Base-by-base conservation (phyloP, 2,888 invertebrate species). In the Orchesella flavescens region DNA sequence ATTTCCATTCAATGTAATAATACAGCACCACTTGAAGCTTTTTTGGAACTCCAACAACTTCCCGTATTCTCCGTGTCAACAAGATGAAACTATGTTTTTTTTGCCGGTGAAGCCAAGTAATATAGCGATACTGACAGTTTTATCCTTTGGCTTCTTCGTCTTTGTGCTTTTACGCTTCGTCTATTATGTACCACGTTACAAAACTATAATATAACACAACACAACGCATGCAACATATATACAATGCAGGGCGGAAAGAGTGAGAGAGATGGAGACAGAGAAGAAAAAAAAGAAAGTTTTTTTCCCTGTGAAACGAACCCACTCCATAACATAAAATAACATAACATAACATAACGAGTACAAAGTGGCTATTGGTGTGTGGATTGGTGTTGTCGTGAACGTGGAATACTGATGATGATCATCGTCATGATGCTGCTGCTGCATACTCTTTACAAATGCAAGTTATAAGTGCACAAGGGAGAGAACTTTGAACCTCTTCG, bases 291-390 rank as follows among this genome's bases (percentile, higher is more conserved):
- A 69, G 59, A 19, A 72, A 72, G 59, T 15, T 71, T 78, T 78
- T 63, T 75, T 46, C 46, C 7, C 24, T 66, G 78, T 72, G 71
- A 79, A 79, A 72, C 55, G 72, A 79, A 79, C 72, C 72, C 65
- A 79, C 44, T 55, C 66, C 19, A 7, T 19, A 34, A 19, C 55
- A 53, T 12, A 66, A 57, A 53, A 76, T 44, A 61, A 61, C 78
- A 65, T 34, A n/a, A n/a, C 53, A 49, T 10, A 66, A 57, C 65
- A 76, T 44, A 61, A 61, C 78, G 49, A 80, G 68, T 65, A 80
- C 65, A 69, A 80, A 80, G 80, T 71, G 78, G 72, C 79, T 72
- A 72, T 72, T 79, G 79, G 79, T 65, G 63, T 75, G 65, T 63
- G 65, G 63, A 72, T 66, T 53, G 24, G 66, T 55, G 17, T 34